Conservation (phyloP, 2,113 vertebrate species). For the Ptyas mucosa region DNA sequence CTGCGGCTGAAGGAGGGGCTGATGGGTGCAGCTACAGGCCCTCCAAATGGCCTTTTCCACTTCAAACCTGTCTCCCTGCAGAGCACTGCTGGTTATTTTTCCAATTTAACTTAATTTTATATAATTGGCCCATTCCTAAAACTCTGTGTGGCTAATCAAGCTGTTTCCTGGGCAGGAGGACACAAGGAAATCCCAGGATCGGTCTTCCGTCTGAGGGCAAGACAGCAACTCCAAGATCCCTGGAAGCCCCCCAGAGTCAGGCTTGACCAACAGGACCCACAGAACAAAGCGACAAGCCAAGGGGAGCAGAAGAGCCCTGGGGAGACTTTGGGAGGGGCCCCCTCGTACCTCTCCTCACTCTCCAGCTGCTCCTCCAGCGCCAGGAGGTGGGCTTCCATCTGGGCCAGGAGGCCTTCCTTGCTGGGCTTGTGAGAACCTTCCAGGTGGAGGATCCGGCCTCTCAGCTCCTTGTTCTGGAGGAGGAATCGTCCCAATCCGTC, state of each 20-base stretch:
- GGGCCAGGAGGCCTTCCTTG: constrained; percentile 87
- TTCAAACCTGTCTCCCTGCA: neutral
- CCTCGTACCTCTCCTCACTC: constrained; percentile 84
- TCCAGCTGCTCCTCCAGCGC: constrained; percentile 92
- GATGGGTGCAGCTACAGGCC: neutral
- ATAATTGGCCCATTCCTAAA: neutral
- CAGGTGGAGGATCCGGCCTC: constrained; percentile 84
- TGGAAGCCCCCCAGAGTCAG: neutral
- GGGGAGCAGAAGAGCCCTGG: too few species aligned
- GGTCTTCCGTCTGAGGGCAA: neutral
- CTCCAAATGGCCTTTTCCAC: neutral
- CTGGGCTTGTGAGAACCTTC: constrained; percentile 88
- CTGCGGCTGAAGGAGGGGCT: neutral
- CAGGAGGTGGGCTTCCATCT: constrained; percentile 86
- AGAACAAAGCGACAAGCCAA: neutral
- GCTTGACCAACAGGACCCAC: neutral
- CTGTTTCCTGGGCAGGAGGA: neutral
- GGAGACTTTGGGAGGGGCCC: too few species aligned
- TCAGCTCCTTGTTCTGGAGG: constrained; percentile 89
- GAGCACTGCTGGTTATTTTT: neutral
- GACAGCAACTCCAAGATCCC: neutral
- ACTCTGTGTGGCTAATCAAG: neutral
- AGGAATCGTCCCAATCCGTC: neutral
- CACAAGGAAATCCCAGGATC: neutral
- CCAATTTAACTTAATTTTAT: neutral